phyloP scores from a whole-genome alignment of 2,797 vertebrate genomes.

The Lerista edwardsae region DNA sequence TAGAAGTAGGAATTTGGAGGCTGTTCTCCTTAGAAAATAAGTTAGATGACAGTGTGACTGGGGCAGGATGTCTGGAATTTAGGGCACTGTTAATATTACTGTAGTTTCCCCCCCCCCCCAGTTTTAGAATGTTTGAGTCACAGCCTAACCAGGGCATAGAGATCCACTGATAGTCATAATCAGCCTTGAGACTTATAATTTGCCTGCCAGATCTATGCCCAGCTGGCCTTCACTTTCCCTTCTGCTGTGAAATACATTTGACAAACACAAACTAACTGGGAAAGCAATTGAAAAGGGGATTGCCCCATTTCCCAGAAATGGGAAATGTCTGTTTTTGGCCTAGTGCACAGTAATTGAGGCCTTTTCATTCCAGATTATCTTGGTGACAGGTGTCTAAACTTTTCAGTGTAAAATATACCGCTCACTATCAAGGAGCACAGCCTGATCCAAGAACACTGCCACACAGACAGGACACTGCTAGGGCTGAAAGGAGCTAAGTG shows the following conservation, averaged over 20 bases:
- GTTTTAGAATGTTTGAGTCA: background rate
- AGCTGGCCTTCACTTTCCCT: conserved; percentile 21
- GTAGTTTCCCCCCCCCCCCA: background rate
- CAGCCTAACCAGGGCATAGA: background rate
- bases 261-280: background rate
- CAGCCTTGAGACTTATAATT: background rate
- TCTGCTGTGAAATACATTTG: conserved; percentile 27
- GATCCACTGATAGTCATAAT: background rate
- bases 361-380: background rate
- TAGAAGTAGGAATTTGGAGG: fast-evolving
- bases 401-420: background rate
- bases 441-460: background rate
- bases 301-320: conserved; percentile 1
- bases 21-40: background rate
- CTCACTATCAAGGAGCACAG: background rate
- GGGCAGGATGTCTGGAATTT: fast-evolving
- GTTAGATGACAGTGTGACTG: background rate
- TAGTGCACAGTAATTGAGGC: background rate
- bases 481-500: background rate
- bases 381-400: background rate
- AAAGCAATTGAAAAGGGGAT: background rate
- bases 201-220: conserved; percentile 28
- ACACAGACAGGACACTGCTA: background rate
- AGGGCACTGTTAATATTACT: background rate
- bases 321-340: too few species aligned